phyloP scores from a whole-genome alignment of 2,113 vertebrate genomes.

The Microcebus jonahi region DNA sequence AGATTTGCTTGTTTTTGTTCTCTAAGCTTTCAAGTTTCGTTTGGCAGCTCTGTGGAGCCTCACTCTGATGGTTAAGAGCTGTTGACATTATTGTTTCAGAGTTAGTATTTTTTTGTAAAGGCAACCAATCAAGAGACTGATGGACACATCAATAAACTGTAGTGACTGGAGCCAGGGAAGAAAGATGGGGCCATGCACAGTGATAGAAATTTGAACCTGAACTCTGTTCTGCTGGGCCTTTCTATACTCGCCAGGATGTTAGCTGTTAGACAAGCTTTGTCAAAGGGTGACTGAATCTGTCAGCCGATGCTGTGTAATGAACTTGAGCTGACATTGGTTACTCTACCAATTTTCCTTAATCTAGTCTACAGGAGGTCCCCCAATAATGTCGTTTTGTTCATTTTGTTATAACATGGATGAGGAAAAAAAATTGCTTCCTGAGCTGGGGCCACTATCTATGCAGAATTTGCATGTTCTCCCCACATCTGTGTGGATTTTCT shows the following conservation, averaged over 20 bases:
- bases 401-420: background rate
- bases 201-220: background rate
- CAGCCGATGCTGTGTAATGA: background rate
- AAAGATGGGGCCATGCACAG: background rate
- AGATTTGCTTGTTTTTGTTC: background rate
- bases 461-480: background rate
- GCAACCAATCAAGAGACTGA: background rate
- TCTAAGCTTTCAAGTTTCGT: background rate
- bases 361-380: background rate
- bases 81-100: background rate
- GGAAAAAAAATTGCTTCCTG: background rate
- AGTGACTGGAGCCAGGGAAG: background rate
- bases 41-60: background rate
- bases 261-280: conserved; percentile 1
- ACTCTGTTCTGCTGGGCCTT: background rate
- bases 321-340: background rate
- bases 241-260: background rate
- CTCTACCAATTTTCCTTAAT: background rate
- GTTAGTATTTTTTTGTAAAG: background rate
- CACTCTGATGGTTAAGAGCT: background rate
- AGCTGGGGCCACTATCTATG: background rate
- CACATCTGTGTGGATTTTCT: background rate
- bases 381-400: background rate
- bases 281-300: background rate
- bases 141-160: background rate